These are phyloP conservation scores for Aproaerema taeniolella DNA, from an alignment of 2,888 invertebrate genomes.

Conservation along the genomic window DNA sequence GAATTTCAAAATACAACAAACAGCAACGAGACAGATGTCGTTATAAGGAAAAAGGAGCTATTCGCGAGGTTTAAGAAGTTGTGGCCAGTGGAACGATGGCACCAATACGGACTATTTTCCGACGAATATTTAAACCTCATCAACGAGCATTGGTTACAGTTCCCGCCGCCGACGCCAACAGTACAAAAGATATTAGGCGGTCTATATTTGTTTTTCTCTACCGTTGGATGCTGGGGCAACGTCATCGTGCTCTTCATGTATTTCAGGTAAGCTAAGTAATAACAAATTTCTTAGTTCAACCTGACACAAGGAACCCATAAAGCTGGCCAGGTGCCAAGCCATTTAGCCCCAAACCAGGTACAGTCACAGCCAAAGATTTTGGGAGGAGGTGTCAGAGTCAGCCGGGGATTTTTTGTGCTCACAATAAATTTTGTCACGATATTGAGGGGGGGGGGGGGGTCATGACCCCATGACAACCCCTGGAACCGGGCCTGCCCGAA, in stretches of 20 bases:
- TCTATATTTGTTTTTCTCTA: slow-evolving; percentile 79
- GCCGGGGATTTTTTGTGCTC: no score
- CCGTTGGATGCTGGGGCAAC: slow-evolving; percentile 84
- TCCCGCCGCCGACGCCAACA: slow-evolving; percentile 77
- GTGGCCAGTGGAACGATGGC: slow-evolving; percentile 73
- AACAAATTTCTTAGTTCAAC: no score
- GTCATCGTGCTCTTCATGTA: slow-evolving; percentile 84
- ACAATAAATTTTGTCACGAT: no score
- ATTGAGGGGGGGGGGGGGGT: no score
- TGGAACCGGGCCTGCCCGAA: no score
- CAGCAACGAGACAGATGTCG: slow-evolving; percentile 2
- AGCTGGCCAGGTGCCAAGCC: no score
- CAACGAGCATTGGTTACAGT: slow-evolving; percentile 85
- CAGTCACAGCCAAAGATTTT: no score
- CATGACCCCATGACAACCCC: no score
- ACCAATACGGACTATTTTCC: slow-evolving; percentile 70
- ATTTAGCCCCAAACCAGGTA: no score
- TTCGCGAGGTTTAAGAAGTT: slow-evolving; percentile 47
- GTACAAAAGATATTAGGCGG: slow-evolving; percentile 79
- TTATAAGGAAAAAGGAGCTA: slow-evolving; percentile 33
- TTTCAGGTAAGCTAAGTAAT: slow-evolving; percentile 80
- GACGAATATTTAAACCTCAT: slow-evolving; percentile 78
- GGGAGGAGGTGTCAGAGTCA: background rate
- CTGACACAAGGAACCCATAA: no score
- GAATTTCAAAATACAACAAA: slow-evolving; percentile 1